These are phyloP conservation scores for Drosophila planitibia DNA, from an alignment of 2,888 invertebrate species.

Conservation along the genomic window DNA sequence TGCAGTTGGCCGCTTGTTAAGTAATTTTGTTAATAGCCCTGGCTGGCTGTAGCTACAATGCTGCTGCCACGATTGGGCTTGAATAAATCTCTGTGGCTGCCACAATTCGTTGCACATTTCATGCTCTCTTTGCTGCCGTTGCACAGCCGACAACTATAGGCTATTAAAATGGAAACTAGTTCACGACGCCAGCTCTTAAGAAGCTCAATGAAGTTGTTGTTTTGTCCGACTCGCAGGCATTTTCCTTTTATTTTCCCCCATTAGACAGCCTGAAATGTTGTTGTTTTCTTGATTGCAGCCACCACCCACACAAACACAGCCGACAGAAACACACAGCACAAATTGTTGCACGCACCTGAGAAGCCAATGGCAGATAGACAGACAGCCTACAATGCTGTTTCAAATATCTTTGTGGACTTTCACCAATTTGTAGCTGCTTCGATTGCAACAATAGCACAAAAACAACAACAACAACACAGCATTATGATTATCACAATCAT, in stretches of 20 bases:
- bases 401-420: constrained; percentile 64
- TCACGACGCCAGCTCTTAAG: constrained; percentile 51
- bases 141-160: constrained; percentile 36
- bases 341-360: constrained; percentile 72
- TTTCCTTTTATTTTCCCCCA: constrained; percentile 11
- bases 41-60: constrained; percentile 11
- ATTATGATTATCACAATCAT: constrained; percentile 23
- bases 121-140: constrained; percentile 73
- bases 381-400: constrained; percentile 17
- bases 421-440: constrained; percentile 67
- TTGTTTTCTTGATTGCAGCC: constrained; percentile 13
- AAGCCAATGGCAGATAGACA: constrained; percentile 14
- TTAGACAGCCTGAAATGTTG: not conserved
- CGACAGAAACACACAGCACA: constrained; percentile 30
- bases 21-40: constrained; percentile 79
- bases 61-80: constrained; percentile 53
- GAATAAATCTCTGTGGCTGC: constrained; percentile 78
- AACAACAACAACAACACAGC: constrained; percentile 21
- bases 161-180: constrained; percentile 77
- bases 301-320: constrained; percentile 34
- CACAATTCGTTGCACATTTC: constrained; percentile 80
- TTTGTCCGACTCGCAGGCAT: constrained; percentile 15
- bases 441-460: constrained; percentile 56
- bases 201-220: constrained; percentile 67
- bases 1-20: constrained; percentile 76